Evolutionary conservation across 92 coral and sea anemone species (phyloP), one percentile per base, ranked within the genome.

Genomic region (Phymanthus crucifer): DNA sequence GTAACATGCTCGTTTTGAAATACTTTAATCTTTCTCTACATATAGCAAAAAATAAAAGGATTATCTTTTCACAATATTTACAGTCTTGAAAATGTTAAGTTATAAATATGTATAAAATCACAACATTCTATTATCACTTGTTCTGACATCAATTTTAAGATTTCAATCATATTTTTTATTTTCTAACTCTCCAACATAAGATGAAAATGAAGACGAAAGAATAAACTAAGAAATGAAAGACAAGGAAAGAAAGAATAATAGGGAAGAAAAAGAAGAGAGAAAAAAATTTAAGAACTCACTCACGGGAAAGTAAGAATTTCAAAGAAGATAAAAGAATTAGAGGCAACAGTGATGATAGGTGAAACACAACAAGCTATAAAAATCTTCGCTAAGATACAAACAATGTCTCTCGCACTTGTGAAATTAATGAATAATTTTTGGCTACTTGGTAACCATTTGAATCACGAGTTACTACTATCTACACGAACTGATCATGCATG

Each of bases 51-150:
- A 27, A 61, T 26, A 61, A 61, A 27, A 61, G 29, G 3, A 24
- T 27, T 6, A 12, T 12, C n/a, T 5, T 54, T 54, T 54, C 21
- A 57, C n/a, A 17, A 29, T 61, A 61, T 61, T 61, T 61, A 61
- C 68, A 61, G 18, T 61, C 17, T 12, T 6, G 36, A 23, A 23
- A 54, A 61, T 24, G 32, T 61, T 23, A 61, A n/a, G 32, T 61
- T 61, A 61, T 61, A 61, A 29, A 61, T 61, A 61, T 61, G 35
- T 61, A 61, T 61, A 54, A 54, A 54, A 54, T 54, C 64, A 54
- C 64, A 54, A 54, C 10, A 19, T 6, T 38, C 45, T 38, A 11
- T 38, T 38, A 38, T 6, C 45, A 38, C 45, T 5, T 6, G 45
- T 38, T 43, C 13, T 1, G 10, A 9, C 1, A 43, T 43, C n/a